Evolutionary conservation across 2,113 vertebrate genomes (phyloP).

Genomic region (Lophura nycthemera): DNA sequence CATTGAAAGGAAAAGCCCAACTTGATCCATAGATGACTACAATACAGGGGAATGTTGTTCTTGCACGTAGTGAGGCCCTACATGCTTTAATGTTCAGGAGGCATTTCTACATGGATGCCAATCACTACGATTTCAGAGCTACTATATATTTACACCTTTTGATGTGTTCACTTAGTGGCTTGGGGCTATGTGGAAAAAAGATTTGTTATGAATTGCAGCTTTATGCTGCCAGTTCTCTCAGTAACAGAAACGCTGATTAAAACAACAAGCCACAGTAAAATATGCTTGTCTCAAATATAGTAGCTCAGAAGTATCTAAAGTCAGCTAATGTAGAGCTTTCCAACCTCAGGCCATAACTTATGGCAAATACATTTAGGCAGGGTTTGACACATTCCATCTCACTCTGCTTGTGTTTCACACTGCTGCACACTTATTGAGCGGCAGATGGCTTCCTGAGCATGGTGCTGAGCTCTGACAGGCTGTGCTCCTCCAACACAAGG

Average conservation of each 20-base stretch:
- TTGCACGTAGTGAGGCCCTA: background rate
- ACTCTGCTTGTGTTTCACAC: background rate
- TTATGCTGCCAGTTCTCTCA: background rate
- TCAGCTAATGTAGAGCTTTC: background rate
- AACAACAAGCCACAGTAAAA: background rate
- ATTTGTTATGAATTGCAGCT: background rate
- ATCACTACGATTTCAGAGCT: background rate
- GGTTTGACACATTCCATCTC: background rate
- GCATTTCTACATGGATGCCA: background rate
- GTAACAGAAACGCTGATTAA: background rate
- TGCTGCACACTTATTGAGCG: background rate
- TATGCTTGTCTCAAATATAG: background rate
- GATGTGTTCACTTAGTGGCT: background rate
- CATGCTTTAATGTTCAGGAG: background rate
- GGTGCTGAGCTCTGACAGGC: fast-evolving
- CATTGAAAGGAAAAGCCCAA: background rate
- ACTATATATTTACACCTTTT: background rate
- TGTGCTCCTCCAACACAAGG: fast-evolving
- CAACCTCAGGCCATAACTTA: background rate
- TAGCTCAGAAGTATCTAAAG: background rate
- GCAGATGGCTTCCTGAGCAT: fast-evolving
- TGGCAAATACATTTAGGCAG: constrained; percentile 2
- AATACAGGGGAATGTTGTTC: background rate
- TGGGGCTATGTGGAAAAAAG: background rate
- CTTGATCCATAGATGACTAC: background rate